Evolutionary conservation across 2,797 vertebrate genomes (phyloP).

Genomic region (Sitta carolinensis): DNA sequence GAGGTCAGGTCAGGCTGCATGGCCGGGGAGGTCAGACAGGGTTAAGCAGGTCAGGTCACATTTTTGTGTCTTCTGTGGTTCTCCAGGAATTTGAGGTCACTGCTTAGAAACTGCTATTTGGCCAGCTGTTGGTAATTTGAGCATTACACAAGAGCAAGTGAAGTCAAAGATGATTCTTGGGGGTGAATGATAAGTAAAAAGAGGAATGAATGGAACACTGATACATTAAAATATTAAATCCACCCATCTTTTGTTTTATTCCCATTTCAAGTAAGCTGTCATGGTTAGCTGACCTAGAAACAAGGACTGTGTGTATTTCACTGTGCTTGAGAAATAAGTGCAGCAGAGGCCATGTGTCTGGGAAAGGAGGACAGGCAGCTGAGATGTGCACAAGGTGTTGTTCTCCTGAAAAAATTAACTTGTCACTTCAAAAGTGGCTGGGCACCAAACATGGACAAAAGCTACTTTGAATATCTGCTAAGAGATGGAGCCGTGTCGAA

Average conservation of each 20-base stretch:
- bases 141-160: conserved; percentile 66
- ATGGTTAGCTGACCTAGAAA: neutral
- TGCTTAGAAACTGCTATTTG: conserved; percentile 69
- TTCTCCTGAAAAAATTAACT: neutral
- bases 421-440: neutral
- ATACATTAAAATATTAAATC: neutral
- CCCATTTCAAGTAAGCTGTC: neutral
- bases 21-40: conserved; percentile 62
- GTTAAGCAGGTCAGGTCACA: conserved; percentile 68
- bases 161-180: conserved; percentile 70
- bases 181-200: conserved; percentile 26
- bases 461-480: conserved; percentile 1
- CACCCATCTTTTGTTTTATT: neutral
- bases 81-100: conserved; percentile 58
- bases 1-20: conserved; percentile 21
- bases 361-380: neutral
- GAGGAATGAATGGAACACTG: neutral
- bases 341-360: neutral
- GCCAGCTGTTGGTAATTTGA: conserved; percentile 79
- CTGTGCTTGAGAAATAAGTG: neutral
- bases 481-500: conserved; percentile 15
- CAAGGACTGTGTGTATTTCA: neutral
- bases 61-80: conserved; percentile 62
- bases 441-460: conserved; percentile 1
- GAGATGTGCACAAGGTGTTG: neutral